Evolutionary conservation across 2,888 invertebrate genomes (phyloP), one percentile per base, ranked within the genome.

Genomic region (Scaptomyza cyrtandrae): DNA sequence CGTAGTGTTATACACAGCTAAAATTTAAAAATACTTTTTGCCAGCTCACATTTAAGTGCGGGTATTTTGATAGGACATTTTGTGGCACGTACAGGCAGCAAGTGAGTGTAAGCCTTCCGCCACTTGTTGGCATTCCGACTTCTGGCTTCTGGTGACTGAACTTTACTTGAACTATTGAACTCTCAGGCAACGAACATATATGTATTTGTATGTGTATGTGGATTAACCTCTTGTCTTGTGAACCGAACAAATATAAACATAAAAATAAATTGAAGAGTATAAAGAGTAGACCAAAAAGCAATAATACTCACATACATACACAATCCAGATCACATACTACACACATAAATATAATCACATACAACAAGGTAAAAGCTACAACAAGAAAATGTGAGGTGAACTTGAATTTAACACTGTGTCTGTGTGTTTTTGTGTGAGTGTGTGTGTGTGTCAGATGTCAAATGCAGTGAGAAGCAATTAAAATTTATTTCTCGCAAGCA

Each of bases 81-180:
- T 55, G 33, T 29, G 52, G 39, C 66, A 43, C 46, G 48, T 52
- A n/a, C 16, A 6, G 39, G 39, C 39, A 39, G 39, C 9, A 4
- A 7, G 53, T 16, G 35, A 13, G 33, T 37, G 33, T 52, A 46
- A 24, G 19, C 5, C 59, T 57, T 50, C 43, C 45, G 24, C 88
- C 85, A 88, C 85, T 86, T 86, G 85, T 88, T 85, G 81, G 69
- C 71, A 66, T 65, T 27, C 39, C 35, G 27, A 27, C 24, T 37
- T 52, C 52, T 52, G 52, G 52, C 35, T 52, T 44, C 44, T 76
- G 71, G 72, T 76, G 78, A 71, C 70, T 83, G 86, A 86, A 86
- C 86, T 87, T 71, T 37, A 33, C 58, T 49, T 79, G 84, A 88
- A 86, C 88, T 88, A 88, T 86, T 86, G 88, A 86, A 86, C 85